A percentile compares a stretch with the other conserved stretches of the same genome.
Evolutionary conservation across 2,888 invertebrate genomes (phyloP).

Genomic region (Amblyteles armatorius): DNA sequence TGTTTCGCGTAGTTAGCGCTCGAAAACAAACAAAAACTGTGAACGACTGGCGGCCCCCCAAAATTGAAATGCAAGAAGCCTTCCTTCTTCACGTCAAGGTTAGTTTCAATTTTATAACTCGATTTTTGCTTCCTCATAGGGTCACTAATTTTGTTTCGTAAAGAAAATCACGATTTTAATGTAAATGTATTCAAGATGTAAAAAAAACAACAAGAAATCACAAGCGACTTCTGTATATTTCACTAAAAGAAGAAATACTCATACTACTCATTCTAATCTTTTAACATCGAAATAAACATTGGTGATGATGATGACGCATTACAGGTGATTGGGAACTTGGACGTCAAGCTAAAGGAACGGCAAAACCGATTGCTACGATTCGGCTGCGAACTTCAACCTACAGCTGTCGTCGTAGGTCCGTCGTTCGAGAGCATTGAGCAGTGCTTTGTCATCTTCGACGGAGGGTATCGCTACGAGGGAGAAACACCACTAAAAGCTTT

Average conservation of each 20-base stretch:
- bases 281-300: not conserved
- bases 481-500: conserved; percentile 41
- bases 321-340: conserved; percentile 42
- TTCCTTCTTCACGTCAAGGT: conserved; percentile 24
- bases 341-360: conserved; percentile 41
- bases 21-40: not conserved
- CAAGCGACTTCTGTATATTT: too few relatives aligned
- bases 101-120: not conserved
- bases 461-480: conserved; percentile 15
- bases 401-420: conserved; percentile 27
- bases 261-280: not conserved
- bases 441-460: conserved; percentile 32
- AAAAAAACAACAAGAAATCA: too few relatives aligned
- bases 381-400: conserved; percentile 33
- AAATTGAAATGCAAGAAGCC: conserved; percentile 16
- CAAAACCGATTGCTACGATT: conserved; percentile 24
- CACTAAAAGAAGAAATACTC: too few relatives aligned
- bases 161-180: too few relatives aligned
- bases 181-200: too few relatives aligned
- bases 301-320: not conserved
- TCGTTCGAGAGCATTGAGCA: conserved; percentile 25
- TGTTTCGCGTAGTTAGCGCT: conserved; percentile 2
- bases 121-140: too few relatives aligned
- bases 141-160: too few relatives aligned
- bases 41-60: conserved; percentile 6